Conservation (phyloP, 2,113 vertebrate species). For the Puma concolor region DNA sequence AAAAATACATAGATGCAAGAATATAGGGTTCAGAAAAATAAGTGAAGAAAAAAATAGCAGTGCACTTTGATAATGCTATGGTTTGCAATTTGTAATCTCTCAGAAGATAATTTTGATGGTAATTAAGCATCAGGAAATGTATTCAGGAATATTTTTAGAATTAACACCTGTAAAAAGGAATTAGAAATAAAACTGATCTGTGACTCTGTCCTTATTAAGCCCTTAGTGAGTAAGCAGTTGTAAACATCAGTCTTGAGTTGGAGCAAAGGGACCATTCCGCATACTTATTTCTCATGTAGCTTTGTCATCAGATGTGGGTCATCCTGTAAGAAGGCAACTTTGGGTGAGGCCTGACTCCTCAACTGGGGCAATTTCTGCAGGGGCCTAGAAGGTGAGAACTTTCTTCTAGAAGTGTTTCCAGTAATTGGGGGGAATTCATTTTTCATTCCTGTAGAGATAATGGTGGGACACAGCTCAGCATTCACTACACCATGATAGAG, state of each 20-base stretch:
- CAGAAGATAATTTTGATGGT: neutral
- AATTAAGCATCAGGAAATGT: neutral
- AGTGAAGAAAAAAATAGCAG: neutral
- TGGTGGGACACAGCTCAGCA: neutral
- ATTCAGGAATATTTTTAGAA: neutral
- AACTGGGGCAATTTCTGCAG: neutral
- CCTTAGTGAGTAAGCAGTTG: neutral
- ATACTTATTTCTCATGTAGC: neutral
- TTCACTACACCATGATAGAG: fast-evolving
- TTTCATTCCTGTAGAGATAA: neutral
- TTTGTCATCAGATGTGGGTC: neutral
- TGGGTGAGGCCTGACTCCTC: neutral
- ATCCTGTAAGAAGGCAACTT: neutral
- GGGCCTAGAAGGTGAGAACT: neutral
- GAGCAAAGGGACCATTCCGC: neutral
- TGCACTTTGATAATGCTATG: neutral
- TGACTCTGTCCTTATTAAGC: neutral
- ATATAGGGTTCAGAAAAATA: neutral
- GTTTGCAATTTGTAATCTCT: neutral
- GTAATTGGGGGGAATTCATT: fast-evolving
- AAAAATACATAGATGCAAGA: neutral
- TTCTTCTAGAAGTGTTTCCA: neutral
- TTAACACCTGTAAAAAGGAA: neutral
- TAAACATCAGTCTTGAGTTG: neutral
- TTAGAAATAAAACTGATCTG: neutral